Percentiles rank a stretch among this genome's conserved stretches.
These are phyloP conservation scores for Sturnira hondurensis DNA, from an alignment of 2,113 vertebrate species.

Conservation along the genomic window DNA sequence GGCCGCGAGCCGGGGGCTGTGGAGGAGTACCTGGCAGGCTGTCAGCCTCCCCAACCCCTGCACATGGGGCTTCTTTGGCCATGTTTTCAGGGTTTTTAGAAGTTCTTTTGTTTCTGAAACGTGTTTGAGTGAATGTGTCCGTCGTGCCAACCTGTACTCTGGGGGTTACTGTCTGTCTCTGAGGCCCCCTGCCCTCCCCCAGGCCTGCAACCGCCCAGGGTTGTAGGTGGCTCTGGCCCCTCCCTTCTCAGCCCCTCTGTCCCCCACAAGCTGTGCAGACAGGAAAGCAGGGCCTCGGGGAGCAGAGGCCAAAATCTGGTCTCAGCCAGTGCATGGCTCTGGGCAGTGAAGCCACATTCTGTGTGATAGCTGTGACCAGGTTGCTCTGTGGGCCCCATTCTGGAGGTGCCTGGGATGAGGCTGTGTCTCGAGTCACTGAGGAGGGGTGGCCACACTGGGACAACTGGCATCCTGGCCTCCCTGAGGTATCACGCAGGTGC, in stretches of 20 bases:
- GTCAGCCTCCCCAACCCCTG: too few relatives aligned
- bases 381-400: background rate
- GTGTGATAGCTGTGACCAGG: background rate
- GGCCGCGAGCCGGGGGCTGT: background rate
- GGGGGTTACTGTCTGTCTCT: rapidly evolving
- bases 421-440: background rate
- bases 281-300: rapidly evolving
- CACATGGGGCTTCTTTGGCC: rapidly evolving
- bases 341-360: background rate
- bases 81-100: background rate
- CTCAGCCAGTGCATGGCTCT: background rate
- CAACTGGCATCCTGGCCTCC: background rate
- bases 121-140: rapidly evolving
- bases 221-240: background rate
- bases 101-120: background rate
- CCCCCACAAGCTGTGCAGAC: rapidly evolving
- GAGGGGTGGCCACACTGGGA: background rate
- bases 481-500: background rate
- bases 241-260: background rate
- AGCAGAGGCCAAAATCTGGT: background rate
- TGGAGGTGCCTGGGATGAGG: background rate
- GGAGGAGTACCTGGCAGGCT: background rate
- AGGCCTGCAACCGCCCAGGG: background rate
- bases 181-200: background rate
- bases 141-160: rapidly evolving